These are phyloP conservation scores for Dioctria rufipes DNA, from an alignment of 2,888 invertebrate species.

Conservation along the genomic window DNA sequence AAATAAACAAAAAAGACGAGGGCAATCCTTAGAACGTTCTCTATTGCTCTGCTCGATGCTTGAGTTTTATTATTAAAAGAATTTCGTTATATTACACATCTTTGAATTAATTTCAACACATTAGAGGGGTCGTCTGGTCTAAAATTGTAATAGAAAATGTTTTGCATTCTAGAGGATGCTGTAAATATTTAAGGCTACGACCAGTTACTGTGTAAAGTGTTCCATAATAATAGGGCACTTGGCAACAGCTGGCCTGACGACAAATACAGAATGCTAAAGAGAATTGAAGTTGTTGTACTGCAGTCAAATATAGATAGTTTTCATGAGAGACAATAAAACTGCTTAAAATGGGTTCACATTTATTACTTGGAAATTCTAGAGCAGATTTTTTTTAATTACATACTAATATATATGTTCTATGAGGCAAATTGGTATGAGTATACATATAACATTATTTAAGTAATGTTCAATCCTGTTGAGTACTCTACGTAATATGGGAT, in stretches of 20 bases:
- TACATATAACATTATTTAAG: too few species aligned
- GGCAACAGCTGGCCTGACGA: slow-evolving; percentile 8
- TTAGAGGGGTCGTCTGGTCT: not conserved
- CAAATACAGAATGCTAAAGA: not conserved
- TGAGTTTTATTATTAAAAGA: slow-evolving; percentile 30
- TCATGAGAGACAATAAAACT: not conserved
- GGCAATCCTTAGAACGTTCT: not conserved
- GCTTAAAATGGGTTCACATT: slow-evolving; percentile 34
- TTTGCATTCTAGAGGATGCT: slow-evolving; percentile 20
- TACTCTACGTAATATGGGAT: too few species aligned
- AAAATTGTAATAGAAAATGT: not conserved
- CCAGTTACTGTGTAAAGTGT: slow-evolving; percentile 10
- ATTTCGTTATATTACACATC: slow-evolving; percentile 21
- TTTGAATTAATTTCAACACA: not conserved
- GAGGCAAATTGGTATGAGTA: too few species aligned
- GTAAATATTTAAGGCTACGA: slow-evolving; percentile 17
- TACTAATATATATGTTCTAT: too few species aligned
- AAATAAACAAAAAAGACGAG: not conserved
- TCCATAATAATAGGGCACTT: slow-evolving; percentile 3
- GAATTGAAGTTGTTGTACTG: not conserved
- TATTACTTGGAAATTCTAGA: not conserved
- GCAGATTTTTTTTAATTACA: too few species aligned
- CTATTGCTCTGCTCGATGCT: slow-evolving; percentile 12
- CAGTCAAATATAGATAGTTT: not conserved
- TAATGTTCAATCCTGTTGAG: too few species aligned